Conservation (phyloP, 2,113 vertebrate species). For the Heterotilapia buettikoferi region DNA sequence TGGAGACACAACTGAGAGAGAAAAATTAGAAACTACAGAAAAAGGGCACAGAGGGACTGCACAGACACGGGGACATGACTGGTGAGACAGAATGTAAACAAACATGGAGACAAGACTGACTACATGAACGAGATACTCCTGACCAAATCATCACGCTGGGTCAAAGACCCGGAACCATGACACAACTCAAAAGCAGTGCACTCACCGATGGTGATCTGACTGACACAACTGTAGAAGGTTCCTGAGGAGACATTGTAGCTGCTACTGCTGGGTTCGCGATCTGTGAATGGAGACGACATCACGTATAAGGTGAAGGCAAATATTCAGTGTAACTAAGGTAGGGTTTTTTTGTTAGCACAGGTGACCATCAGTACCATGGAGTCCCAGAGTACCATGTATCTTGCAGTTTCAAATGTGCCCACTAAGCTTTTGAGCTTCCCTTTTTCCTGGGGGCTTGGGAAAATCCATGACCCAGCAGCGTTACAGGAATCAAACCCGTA, state of each 20-base stretch:
- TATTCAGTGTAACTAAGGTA: background rate
- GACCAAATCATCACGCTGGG: background rate
- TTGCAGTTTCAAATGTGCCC: background rate
- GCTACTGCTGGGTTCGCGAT: slow-evolving; percentile 74
- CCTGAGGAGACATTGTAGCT: slow-evolving; percentile 77
- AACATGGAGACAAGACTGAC: background rate
- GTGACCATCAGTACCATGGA: background rate
- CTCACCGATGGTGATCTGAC: slow-evolving; percentile 85
- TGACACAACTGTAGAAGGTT: slow-evolving; percentile 82
- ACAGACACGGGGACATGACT: background rate
- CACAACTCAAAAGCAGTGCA: background rate
- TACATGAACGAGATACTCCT: background rate
- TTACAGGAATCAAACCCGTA: background rate
- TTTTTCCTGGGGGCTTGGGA: background rate
- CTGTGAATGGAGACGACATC: slow-evolving; percentile 43
- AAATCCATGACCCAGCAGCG: background rate
- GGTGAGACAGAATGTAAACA: background rate
- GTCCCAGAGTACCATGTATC: background rate
- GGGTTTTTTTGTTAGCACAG: background rate
- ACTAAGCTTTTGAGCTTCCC: background rate
- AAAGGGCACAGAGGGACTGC: background rate
- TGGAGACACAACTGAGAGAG: background rate
- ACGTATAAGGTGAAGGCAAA: background rate
- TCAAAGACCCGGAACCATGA: background rate
- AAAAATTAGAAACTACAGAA: background rate